phyloP scores from a whole-genome alignment of 1,140 invertebrate species.

The Drosophila ananassae region DNA sequence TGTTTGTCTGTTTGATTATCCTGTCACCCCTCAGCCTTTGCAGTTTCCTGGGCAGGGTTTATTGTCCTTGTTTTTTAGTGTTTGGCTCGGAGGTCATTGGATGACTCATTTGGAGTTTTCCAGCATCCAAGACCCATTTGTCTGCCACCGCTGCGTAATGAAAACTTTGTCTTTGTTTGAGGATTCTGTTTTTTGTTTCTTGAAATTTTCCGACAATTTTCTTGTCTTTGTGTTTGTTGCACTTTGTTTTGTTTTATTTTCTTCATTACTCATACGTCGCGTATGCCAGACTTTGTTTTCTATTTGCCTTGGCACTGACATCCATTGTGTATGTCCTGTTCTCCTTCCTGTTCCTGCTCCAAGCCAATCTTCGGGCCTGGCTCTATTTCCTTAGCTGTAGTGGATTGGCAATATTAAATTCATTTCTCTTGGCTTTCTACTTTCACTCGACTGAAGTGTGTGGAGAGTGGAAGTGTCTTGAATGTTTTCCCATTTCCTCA shows the following conservation, averaged over 20 bases:
- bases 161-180: slow-evolving; percentile 76
- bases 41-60: slow-evolving; percentile 24
- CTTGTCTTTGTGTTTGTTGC: slow-evolving; percentile 13
- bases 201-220: slow-evolving; percentile 1
- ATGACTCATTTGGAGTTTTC: slow-evolving; percentile 36
- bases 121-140: slow-evolving; percentile 60
- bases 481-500: slow-evolving; percentile 65
- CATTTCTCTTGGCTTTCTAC: slow-evolving; percentile 42
- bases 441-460: slow-evolving; percentile 50
- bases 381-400: slow-evolving; percentile 2
- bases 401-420: slow-evolving; percentile 59
- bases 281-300: slow-evolving; percentile 23
- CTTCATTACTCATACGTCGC: slow-evolving; percentile 76
- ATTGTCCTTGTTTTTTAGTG: slow-evolving; percentile 32
- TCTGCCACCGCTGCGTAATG: slow-evolving; percentile 63
- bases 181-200: slow-evolving; percentile 32
- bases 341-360: slow-evolving; percentile 11
- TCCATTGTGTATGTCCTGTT: slow-evolving; percentile 4
- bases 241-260: slow-evolving; percentile 37
- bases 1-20: slow-evolving; percentile 52
- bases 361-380: slow-evolving; percentile 18
- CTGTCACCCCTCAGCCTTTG: not conserved
- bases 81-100: not conserved
- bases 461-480: slow-evolving; percentile 38
- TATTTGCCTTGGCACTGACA: slow-evolving; percentile 59